A percentile compares a stretch with the other conserved stretches of the same genome.
These are phyloP conservation scores for Blennius ocellaris DNA, from an alignment of 2,113 vertebrate genomes.

Conservation along the genomic window DNA sequence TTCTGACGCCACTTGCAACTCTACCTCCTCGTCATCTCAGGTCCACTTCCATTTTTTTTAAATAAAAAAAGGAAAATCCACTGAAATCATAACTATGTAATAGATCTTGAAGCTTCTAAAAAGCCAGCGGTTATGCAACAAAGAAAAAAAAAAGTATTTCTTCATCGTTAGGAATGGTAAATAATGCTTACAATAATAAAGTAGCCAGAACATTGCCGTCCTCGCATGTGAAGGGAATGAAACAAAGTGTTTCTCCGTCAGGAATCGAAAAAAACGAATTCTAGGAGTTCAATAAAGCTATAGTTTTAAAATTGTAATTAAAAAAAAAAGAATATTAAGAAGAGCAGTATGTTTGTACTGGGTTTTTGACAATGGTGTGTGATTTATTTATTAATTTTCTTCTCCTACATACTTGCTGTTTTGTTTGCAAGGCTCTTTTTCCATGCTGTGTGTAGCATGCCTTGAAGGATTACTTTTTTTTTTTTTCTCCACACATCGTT, in stretches of 20 bases:
- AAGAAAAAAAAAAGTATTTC: neutral
- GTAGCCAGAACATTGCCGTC: neutral
- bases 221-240: slow-evolving; percentile 10
- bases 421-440: slow-evolving; percentile 3
- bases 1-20: slow-evolving; percentile 9
- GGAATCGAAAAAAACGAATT: neutral
- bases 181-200: neutral
- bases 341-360: neutral
- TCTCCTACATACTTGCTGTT: slow-evolving; percentile 1
- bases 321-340: slow-evolving; percentile 1
- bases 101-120: neutral
- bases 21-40: slow-evolving; percentile 56
- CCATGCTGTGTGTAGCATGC: slow-evolving; percentile 3
- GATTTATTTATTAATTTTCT: neutral
- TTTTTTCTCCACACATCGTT: neutral
- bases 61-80: too few species aligned
- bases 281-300: neutral
- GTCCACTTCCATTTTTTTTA: slow-evolving; percentile 15
- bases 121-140: neutral
- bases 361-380: neutral
- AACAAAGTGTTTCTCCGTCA: neutral
- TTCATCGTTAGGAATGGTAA: too few species aligned
- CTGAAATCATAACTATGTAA: neutral
- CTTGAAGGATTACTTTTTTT: neutral
- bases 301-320: slow-evolving; percentile 16